phyloP scores from a whole-genome alignment of 2,888 invertebrate species.

The Nomada fucata region DNA sequence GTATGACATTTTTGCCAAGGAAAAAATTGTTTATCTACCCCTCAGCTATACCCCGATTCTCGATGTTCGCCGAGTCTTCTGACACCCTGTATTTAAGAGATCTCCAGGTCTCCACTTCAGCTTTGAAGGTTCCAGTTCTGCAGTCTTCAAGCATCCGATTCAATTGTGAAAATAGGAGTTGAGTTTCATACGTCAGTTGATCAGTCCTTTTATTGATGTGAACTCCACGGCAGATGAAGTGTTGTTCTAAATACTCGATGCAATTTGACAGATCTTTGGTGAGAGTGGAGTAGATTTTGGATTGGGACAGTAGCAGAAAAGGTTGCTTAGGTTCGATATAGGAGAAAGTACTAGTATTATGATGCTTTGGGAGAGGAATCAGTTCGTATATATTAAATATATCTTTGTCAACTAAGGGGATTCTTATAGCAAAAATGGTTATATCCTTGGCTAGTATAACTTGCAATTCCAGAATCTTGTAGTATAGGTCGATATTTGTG shows the following conservation, averaged over 20 bases:
- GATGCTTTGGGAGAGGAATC: constrained; percentile 14
- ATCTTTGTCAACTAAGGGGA: constrained; percentile 2
- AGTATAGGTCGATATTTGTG: constrained; percentile 3
- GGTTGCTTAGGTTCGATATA: constrained; percentile 12
- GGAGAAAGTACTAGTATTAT: not conserved
- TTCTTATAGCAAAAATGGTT: not conserved
- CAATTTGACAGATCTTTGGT: not conserved
- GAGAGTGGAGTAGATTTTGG: not conserved
- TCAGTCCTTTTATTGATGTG: not conserved
- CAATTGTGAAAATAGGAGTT: no score
- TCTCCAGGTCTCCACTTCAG: no score
- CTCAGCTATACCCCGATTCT: no score
- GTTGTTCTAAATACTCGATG: not conserved
- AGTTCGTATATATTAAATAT: not conserved
- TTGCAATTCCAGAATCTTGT: not conserved
- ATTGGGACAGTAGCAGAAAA: constrained; percentile 2
- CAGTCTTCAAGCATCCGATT: no score
- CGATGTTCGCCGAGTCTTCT: not conserved
- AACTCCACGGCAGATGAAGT: not conserved
- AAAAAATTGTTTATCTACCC: no score
- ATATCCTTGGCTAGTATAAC: not conserved
- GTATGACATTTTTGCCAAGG: no score
- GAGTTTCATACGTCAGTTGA: no score
- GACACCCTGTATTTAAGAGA: no score
- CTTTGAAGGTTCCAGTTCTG: no score